Percentiles rank a stretch among this genome's conserved stretches.
Conservation (phyloP, 2,113 vertebrate genomes). For the Fregetta grallaria region DNA sequence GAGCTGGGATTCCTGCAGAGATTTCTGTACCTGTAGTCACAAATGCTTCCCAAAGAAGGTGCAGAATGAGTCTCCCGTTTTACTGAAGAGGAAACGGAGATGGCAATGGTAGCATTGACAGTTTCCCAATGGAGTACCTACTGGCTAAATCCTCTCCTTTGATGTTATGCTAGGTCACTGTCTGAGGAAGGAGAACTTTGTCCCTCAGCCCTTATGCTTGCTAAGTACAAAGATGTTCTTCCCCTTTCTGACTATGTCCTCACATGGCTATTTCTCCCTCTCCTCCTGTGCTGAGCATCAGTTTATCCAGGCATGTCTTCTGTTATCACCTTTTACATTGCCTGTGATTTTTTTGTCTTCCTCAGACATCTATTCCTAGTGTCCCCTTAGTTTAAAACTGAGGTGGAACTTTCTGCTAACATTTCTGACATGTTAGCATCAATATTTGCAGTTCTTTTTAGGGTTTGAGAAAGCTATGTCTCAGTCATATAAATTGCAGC, state of each 20-base stretch:
- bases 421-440: no score
- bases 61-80: accelerated
- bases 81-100: neutral
- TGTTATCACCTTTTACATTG: neutral
- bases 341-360: neutral
- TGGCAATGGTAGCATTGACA: accelerated
- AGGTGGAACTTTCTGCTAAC: neutral
- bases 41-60: neutral
- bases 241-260: neutral
- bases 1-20: accelerated
- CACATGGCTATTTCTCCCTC: accelerated
- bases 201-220: neutral
- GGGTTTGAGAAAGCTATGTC: neutral
- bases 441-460: neutral
- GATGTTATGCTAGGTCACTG: neutral
- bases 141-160: neutral
- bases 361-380: neutral
- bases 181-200: neutral
- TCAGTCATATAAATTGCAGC: neutral
- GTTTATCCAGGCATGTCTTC: neutral
- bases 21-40: neutral
- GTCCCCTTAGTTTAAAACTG: neutral
- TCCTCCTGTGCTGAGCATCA: neutral
- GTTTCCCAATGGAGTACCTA: accelerated
- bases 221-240: no score